These are phyloP conservation scores for Ceratotherium simum DNA, from an alignment of 2,113 vertebrate genomes.

Conservation along the genomic window DNA sequence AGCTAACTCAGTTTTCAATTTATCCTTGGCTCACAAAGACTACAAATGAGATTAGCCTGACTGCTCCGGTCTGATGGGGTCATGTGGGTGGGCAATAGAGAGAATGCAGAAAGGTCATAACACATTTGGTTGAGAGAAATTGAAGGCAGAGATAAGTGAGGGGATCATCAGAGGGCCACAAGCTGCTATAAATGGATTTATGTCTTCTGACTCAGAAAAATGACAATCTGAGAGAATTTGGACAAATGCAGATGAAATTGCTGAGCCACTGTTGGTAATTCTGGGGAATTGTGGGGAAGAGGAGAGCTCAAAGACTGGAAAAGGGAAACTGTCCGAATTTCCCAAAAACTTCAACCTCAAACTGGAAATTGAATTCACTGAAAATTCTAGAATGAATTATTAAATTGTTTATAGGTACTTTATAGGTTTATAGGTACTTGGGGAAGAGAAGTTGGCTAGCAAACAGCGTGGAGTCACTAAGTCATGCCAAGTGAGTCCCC, in stretches of 20 bases:
- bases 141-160: constrained; percentile 64
- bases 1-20: constrained; percentile 53
- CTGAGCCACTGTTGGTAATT: constrained; percentile 59
- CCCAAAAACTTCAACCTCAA: constrained; percentile 65
- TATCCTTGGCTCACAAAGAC: constrained; percentile 49
- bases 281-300: constrained; percentile 42
- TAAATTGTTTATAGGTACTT: constrained; percentile 29
- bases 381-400: constrained; percentile 69
- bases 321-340: constrained; percentile 60
- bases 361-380: constrained; percentile 61
- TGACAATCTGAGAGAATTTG: constrained; percentile 54
- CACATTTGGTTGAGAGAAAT: constrained; percentile 54
- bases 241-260: constrained; percentile 64
- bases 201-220: constrained; percentile 70
- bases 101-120: constrained; percentile 59
- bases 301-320: constrained; percentile 41
- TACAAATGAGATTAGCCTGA: constrained; percentile 6
- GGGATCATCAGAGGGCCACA: constrained; percentile 45
- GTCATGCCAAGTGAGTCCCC: not conserved
- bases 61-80: constrained; percentile 19
- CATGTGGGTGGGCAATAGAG: not conserved
- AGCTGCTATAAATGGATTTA: constrained; percentile 61
- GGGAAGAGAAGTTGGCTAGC: not conserved
- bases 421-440: constrained; percentile 28
- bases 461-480: not conserved